Evolutionary conservation across 23 tunicate genomes (phyloP), one percentile per base, ranked within the genome.

Genomic region (Halocynthia aurantium): DNA sequence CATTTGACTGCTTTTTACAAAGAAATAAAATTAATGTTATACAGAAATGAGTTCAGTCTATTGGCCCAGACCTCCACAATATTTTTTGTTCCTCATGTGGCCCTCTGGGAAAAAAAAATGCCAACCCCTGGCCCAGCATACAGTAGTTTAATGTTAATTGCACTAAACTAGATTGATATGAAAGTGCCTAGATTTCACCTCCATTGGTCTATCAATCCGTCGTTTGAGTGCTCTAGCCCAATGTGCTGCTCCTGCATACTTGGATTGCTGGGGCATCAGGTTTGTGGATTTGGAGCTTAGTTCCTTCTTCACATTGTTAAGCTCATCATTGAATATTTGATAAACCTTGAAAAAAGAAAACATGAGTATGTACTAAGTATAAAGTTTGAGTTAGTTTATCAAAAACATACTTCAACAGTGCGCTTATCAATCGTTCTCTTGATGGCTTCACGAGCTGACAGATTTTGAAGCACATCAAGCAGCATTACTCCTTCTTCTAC

Each of bases 401-500:
- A 62, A n/a, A 51, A 6, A 57, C 74, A 15, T 52, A 88, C 98
- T 79, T 94, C 98, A 6, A 85, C 94, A 17, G 98, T 94, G 58
- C 80, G 75, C 62, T 85, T 94, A 62, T 94, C 98, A 56, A 94
- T 94, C 7, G 98, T 78, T 51, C 98, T 61, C 53, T 88, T 89
- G 63, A 94, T 88, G 8, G 98, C 74, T 72, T 94, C 98, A 51
- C 98, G 71, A 52, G 85, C 89, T 4, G 94, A 83, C 18, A 94
- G 81, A 72, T 83, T 88, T 51, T 84, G 86, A 73, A 94, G 88
- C 50, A 94, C 95, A 67, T 94, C 88, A 63, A 94, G 73, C 53
- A 94, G 62, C 94, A 88, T 88, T 73, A 94, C 98, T n/a, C 98
- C 98, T 76, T 88, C 98, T 52, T 94, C 98, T 52, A 94, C 90